Evolutionary conservation across 1,140 invertebrate species (phyloP), one percentile per base, ranked within the genome.

Genomic region (Drosophila pseudoananassae): DNA sequence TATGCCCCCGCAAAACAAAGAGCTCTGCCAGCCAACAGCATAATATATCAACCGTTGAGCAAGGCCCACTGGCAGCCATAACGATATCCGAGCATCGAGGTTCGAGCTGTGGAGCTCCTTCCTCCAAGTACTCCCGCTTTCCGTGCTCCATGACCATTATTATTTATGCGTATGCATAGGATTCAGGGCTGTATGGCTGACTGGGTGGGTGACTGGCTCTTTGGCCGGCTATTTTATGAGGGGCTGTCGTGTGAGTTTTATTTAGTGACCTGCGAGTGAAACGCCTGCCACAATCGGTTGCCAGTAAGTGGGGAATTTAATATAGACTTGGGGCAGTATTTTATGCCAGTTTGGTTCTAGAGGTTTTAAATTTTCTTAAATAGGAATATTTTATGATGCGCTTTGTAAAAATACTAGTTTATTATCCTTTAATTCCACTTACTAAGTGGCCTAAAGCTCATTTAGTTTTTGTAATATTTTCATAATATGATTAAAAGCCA

Each of bases 151-250:
- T 58, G 52, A 47, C 56, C 77, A 70, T 85, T 82, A 85, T 85
- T 85, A 85, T 85, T 87, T 87, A 85, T 85, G 81, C 83, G 69
- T 82, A 61, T 85, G 78, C 70, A 87, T 60, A 59, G 71, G 55
- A 59, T 43, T n/a, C 68, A 59, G 66, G 45, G 46, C 53, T 45
- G 54, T 66, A 71, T 54, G 45, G 46, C 53, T 45, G 66, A 9
- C 15, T 43, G 12, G 12, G 4, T 40, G 38, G 38, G 0, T 40
- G 40, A 14, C 40, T 43, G 40, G 65, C 29, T 66, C 36, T 14
- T 40, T 49, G n/a, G 53, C 14, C 14, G 17, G 33, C 27, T 36
- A 36, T 40, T 58, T 45, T 38, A 31, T 52, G 40, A 14, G 61
- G 15, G 65, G 51, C 50, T 55, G 63, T 55, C 63, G 51, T 53